phyloP scores from a whole-genome alignment of 2,113 vertebrate species.

The Montifringilla adamsi region DNA sequence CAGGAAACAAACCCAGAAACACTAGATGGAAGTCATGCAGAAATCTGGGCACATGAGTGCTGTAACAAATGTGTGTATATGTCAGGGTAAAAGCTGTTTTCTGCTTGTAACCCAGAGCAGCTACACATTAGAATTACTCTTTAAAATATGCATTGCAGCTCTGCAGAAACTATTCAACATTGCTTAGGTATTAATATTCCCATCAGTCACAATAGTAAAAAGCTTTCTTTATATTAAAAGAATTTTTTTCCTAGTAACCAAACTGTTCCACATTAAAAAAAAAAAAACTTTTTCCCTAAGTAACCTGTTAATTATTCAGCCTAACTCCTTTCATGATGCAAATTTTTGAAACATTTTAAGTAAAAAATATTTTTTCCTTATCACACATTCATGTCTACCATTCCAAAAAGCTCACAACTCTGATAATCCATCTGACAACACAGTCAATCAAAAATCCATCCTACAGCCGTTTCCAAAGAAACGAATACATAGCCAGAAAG shows the following conservation, averaged over 20 bases:
- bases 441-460: constrained; percentile 61
- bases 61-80: not conserved
- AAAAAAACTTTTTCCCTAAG: not conserved
- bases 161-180: not conserved
- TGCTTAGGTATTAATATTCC: not conserved
- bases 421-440: constrained; percentile 53
- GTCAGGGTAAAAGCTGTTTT: constrained; percentile 6
- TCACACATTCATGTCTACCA: constrained; percentile 33
- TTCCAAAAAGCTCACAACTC: constrained; percentile 41
- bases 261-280: not conserved
- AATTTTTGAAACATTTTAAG: constrained; percentile 6
- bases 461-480: constrained; percentile 57
- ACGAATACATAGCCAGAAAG: constrained; percentile 32
- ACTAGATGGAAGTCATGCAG: not conserved
- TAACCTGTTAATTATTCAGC: constrained; percentile 25
- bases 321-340: constrained; percentile 9
- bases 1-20: not conserved
- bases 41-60: not conserved
- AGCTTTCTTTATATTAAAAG: not conserved
- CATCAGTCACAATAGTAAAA: not conserved
- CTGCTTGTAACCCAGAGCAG: constrained; percentile 37
- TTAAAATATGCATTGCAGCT: not conserved
- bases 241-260: not conserved
- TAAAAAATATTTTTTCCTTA: constrained; percentile 7
- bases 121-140: not conserved